A percentile compares a stretch with the other conserved stretches of the same genome.
Conservation (phyloP, 2,797 vertebrate species). For the Chromis chromis region DNA sequence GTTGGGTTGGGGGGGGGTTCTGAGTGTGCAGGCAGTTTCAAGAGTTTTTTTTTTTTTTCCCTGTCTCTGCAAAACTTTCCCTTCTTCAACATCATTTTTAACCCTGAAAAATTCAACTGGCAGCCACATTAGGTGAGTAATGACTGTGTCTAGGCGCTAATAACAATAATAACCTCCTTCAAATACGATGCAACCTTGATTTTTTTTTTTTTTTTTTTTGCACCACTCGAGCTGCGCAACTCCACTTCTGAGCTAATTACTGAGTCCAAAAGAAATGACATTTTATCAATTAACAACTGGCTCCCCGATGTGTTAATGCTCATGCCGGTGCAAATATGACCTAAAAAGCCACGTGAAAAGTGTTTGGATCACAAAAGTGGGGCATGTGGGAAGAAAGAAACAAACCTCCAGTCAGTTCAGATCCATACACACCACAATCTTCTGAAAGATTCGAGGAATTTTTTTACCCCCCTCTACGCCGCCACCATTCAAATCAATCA, state of each 20-base stretch:
- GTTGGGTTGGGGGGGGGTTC: constrained; percentile 56
- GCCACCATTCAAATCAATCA: constrained; percentile 13
- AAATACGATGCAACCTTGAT: constrained; percentile 11
- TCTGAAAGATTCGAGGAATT: constrained; percentile 1
- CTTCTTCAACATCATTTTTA: not conserved
- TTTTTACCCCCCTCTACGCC: not conserved
- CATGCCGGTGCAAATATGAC: constrained; percentile 22
- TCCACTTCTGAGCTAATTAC: constrained; percentile 28
- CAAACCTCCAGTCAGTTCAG: constrained; percentile 3
- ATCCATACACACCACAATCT: constrained; percentile 26
- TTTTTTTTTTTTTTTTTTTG: constrained; percentile 1
- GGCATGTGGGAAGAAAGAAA: constrained; percentile 24
- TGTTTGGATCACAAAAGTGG: constrained; percentile 51
- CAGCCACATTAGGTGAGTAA: not conserved
- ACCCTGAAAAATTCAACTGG: not conserved
- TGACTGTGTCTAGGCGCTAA: not conserved
- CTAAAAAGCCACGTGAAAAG: constrained; percentile 46
- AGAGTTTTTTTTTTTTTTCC: constrained; percentile 38
- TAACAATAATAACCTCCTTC: not conserved
- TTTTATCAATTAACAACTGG: constrained; percentile 32
- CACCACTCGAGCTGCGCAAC: not conserved
- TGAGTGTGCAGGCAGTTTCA: constrained; percentile 53
- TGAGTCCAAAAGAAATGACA: constrained; percentile 19
- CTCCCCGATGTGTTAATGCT: constrained; percentile 24
- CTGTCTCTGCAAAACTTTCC: constrained; percentile 10